These are phyloP conservation scores for Chlorodrepanis virens DNA, from an alignment of 2,113 vertebrate genomes.

Conservation along the genomic window DNA sequence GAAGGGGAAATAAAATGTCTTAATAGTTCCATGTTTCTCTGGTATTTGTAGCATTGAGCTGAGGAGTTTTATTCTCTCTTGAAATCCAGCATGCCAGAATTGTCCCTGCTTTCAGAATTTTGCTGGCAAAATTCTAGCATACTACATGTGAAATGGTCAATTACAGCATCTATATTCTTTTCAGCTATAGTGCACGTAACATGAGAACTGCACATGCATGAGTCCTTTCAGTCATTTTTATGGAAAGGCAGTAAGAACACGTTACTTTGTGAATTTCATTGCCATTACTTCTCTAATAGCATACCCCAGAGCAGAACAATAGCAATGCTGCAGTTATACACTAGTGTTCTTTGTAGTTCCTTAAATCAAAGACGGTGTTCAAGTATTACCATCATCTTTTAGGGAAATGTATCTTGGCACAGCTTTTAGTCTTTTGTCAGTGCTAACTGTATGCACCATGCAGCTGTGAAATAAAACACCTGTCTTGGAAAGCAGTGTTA, in stretches of 20 bases:
- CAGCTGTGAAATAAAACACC: background rate
- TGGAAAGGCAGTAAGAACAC: background rate
- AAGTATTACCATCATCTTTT: background rate
- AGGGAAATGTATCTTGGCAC: background rate
- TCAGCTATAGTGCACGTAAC: background rate
- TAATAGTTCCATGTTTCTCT: background rate
- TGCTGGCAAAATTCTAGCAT: background rate
- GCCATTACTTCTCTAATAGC: background rate
- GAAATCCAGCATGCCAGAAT: background rate
- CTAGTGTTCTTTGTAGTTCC: background rate
- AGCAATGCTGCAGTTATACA: background rate
- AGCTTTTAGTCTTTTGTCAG: background rate
- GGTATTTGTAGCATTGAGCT: background rate
- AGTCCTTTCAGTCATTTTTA: background rate
- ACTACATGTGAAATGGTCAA: background rate
- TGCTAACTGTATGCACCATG: background rate
- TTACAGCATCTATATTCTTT: background rate
- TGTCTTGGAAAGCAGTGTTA: background rate
- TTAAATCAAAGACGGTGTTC: background rate
- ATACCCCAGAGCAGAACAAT: background rate
- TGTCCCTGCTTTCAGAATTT: background rate
- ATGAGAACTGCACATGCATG: background rate
- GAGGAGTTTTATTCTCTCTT: background rate
- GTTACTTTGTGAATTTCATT: background rate
- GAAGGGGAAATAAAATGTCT: background rate